A percentile compares a stretch with the other conserved stretches of the same genome.
Evolutionary conservation across 2,888 invertebrate genomes (phyloP).

Genomic region (Drosophila cognata): DNA sequence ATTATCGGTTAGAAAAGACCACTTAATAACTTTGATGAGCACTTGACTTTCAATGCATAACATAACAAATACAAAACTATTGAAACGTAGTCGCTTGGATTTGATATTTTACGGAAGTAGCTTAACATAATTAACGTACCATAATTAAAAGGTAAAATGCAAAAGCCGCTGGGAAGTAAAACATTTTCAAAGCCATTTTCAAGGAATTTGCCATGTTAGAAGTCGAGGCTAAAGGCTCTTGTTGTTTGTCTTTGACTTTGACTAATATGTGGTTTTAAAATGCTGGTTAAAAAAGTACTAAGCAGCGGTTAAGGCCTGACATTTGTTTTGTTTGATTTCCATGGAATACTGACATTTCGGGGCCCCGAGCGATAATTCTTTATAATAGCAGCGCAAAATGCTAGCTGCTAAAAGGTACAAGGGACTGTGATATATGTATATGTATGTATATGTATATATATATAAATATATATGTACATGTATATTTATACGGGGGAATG

Average conservation of each 20-base stretch:
- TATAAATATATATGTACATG: background rate
- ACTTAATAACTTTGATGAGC: background rate
- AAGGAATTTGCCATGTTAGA: background rate
- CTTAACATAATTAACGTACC: background rate
- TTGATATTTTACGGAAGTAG: background rate
- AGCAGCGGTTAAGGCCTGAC: constrained; percentile 35
- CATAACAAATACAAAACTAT: background rate
- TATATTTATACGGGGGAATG: constrained; percentile 33
- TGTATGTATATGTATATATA: background rate
- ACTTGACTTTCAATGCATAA: background rate
- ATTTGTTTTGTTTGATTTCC: constrained; percentile 78
- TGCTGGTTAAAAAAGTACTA: constrained; percentile 19
- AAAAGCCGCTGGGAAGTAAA: background rate
- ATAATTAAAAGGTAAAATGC: background rate
- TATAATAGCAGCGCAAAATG: constrained; percentile 74
- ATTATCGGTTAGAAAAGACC: background rate
- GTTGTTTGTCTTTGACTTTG: constrained; percentile 13
- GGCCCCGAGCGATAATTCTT: constrained; percentile 71
- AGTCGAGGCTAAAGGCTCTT: no score
- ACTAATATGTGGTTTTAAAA: constrained; percentile 32
- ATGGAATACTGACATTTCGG: constrained; percentile 47
- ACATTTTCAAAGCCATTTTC: background rate
- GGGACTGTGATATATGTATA: constrained; percentile 23
- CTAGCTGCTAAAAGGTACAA: constrained; percentile 46
- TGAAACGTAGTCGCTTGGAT: background rate